Evolutionary conservation across 2,888 invertebrate genomes (phyloP).

Genomic region (Cosmopolites sordidus): DNA sequence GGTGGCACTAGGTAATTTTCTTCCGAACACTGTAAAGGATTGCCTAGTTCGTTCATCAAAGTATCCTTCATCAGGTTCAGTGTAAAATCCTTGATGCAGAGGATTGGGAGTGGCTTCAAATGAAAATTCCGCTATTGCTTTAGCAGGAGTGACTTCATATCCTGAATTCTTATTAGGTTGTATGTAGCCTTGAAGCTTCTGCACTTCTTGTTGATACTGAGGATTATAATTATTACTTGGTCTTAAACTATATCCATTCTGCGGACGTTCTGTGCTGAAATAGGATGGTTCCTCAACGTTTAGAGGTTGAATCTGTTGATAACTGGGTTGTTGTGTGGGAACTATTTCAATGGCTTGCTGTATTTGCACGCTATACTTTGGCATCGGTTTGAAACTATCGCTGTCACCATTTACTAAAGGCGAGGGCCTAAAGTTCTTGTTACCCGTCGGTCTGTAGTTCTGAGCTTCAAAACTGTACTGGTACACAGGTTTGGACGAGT

Average conservation of each 20-base stretch:
- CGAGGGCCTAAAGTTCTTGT: slow-evolving; percentile 34
- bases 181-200: background rate
- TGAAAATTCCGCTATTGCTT: slow-evolving; percentile 39
- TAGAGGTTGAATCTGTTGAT: slow-evolving; percentile 20
- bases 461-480: slow-evolving; percentile 70
- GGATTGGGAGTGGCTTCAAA: slow-evolving; percentile 47
- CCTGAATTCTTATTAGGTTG: slow-evolving; percentile 7
- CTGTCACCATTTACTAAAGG: slow-evolving; percentile 31
- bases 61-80: slow-evolving; percentile 65
- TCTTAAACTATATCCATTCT: background rate
- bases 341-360: slow-evolving; percentile 45
- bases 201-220: background rate
- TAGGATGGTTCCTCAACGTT: slow-evolving; percentile 22
- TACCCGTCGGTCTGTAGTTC: slow-evolving; percentile 47
- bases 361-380: slow-evolving; percentile 45
- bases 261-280: slow-evolving; percentile 10
- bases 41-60: slow-evolving; percentile 71
- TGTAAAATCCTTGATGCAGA: slow-evolving; percentile 60
- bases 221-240: background rate
- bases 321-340: slow-evolving; percentile 32
- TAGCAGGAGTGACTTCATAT: slow-evolving; percentile 32
- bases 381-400: slow-evolving; percentile 38
- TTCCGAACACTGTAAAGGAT: slow-evolving; percentile 70
- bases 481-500: slow-evolving; percentile 57
- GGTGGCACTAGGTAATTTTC: slow-evolving; percentile 57